Conservation (phyloP, 2,113 vertebrate species). For the Montifringilla adamsi region DNA sequence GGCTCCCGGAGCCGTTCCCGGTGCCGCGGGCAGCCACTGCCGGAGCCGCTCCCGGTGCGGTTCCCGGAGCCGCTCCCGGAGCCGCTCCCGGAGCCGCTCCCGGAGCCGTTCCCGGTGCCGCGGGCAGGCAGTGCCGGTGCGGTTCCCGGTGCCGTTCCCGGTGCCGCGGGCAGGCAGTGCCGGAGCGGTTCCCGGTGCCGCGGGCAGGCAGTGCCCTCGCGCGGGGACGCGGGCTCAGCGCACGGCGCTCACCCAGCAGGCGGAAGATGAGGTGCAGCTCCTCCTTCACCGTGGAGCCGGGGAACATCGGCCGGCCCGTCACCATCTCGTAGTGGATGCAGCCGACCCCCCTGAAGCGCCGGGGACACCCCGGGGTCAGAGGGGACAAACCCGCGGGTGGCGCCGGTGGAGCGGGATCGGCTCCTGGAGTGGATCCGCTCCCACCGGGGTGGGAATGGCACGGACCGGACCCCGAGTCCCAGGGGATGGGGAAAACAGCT, state of each 20-base stretch:
- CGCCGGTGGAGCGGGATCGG: not conserved
- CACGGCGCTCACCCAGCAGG: slow-evolving; percentile 77
- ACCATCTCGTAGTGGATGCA: slow-evolving; percentile 95
- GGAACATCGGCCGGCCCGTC: slow-evolving; percentile 92
- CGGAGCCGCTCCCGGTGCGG: no score
- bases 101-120: no score
- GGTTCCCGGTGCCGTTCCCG: no score
- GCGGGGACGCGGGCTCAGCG: not conserved
- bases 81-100: not conserved
- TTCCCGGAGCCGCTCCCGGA: no score
- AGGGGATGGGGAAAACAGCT: not conserved
- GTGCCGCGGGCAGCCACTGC: no score
- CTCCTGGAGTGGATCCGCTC: not conserved
- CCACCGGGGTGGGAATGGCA: not conserved
- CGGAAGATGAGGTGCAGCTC: slow-evolving; percentile 92
- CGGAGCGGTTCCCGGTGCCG: not conserved
- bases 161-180: not conserved
- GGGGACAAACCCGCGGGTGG: not conserved
- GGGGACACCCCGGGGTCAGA: not conserved
- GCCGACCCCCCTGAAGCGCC: slow-evolving; percentile 84
- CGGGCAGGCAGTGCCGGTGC: no score
- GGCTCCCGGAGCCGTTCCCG: no score
- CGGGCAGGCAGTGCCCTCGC: slow-evolving; percentile 54
- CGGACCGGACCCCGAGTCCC: not conserved
- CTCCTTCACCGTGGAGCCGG: slow-evolving; percentile 93